Evolutionary conservation across 2,113 vertebrate genomes (phyloP).

Genomic region (Ahaetulla prasina): DNA sequence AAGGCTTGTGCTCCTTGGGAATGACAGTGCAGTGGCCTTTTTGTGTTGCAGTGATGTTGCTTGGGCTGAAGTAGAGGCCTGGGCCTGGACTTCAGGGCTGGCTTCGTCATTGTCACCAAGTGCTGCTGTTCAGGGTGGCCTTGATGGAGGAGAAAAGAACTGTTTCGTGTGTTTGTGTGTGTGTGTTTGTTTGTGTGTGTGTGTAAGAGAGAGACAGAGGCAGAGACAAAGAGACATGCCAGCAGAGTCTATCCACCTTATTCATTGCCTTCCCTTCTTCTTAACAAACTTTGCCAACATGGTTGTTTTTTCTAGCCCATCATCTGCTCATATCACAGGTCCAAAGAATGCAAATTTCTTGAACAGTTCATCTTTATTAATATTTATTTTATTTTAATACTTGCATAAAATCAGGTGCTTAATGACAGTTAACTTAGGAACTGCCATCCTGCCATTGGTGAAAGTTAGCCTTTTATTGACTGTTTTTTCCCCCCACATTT

Average conservation of each 20-base stretch:
- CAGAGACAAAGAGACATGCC: background rate
- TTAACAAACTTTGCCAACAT: background rate
- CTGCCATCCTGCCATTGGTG: background rate
- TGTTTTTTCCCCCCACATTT: background rate
- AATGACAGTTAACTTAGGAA: background rate
- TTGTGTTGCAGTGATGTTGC: background rate
- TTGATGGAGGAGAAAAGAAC: too few species aligned
- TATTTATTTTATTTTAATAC: background rate
- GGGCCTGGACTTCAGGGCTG: too few species aligned
- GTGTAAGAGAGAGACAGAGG: too few species aligned
- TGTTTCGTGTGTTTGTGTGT: too few species aligned
- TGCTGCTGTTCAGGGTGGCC: too few species aligned
- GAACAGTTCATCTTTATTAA: background rate
- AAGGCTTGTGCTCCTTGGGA: background rate
- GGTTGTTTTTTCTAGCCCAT: background rate
- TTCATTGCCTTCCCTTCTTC: background rate
- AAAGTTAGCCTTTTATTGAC: conserved; percentile 2
- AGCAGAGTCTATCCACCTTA: background rate
- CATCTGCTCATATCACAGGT: background rate
- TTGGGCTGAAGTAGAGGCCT: background rate
- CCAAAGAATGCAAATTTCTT: background rate
- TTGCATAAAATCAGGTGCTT: background rate
- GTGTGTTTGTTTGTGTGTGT: too few species aligned
- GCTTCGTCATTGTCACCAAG: too few species aligned
- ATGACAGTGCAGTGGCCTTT: background rate